Base-by-base conservation (phyloP, 1,140 invertebrate genomes). In the Drosophila ironensis region DNA sequence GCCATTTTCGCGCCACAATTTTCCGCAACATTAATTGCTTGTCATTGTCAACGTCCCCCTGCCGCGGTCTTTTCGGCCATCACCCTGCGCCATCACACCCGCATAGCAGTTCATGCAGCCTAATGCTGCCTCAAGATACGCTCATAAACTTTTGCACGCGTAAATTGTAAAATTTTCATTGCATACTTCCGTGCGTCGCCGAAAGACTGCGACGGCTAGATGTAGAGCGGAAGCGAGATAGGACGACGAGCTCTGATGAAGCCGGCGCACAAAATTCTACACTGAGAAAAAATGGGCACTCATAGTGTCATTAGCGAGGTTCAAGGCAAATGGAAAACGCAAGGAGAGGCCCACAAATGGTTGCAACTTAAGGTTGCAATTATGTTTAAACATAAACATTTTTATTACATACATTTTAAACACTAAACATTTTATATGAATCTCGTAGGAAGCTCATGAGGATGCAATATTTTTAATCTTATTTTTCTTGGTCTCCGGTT, bases 131-230 rank as follows among this genome's bases (percentile, higher is more conserved):
- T 67, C 40, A 33, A 77, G 73, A 70, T 59, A 44, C 61, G 74
- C 74, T 78, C 74, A 77, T 77, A 78, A 77, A 77, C 35, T 77
- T 77, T 78, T 72, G 60, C 74, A 77, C 74, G 74, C 74, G 74
- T 77, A 78, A 78, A 77, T 78, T 77, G 74, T 78, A 78, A 77
- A 77, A 77, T 77, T 77, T 77, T 77, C 68, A 77, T 77, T 77
- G 73, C 73, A 72, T 77, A 78, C 74, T 77, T 77, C 78, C 20
- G 61, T 78, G 74, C 74, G 73, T 56, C 68, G 45, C 24, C 53
- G 28, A 47, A 56, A 28, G 59, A 46, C n/a, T 25, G 41, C 9
- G 41, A 44, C 11, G 40, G 11, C n/a, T 4, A 20, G 40, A 61
- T 11, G 17, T 12, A 3, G n/a, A 22, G 51, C 3, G 41, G 22